Conservation (phyloP, 2,888 invertebrate species). For the Eulithis prunata region DNA sequence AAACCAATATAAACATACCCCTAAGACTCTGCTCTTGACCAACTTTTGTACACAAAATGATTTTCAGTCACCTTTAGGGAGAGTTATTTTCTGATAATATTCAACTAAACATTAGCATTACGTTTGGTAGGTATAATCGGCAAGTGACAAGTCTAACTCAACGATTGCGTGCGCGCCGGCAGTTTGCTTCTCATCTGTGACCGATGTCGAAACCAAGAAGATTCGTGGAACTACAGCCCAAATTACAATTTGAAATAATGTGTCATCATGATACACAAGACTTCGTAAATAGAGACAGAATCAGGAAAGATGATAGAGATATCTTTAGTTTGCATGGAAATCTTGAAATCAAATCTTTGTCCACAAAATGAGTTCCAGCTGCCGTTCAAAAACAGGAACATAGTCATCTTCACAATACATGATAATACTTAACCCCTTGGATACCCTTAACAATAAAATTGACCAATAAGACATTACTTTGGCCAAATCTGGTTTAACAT, state of each 20-base stretch:
- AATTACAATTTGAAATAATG: constrained; percentile 27
- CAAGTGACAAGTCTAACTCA: constrained; percentile 50
- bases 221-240: constrained; percentile 29
- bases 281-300: constrained; percentile 4
- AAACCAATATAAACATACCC: too few species aligned
- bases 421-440: not conserved
- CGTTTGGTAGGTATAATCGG: constrained; percentile 25
- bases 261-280: constrained; percentile 15
- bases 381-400: constrained; percentile 1
- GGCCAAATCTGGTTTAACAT: not conserved
- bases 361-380: not conserved
- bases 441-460: not conserved
- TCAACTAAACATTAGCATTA: constrained; percentile 26
- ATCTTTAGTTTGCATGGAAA: too few species aligned
- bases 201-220: constrained; percentile 30
- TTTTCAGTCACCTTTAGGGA: constrained; percentile 4
- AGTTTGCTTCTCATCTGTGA: constrained; percentile 39
- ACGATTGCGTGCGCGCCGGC: constrained; percentile 54
- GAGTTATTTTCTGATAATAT: constrained; percentile 17
- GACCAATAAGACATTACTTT: constrained; percentile 4
- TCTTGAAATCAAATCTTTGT: not conserved
- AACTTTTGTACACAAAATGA: not conserved
- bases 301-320: not conserved
- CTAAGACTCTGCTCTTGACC: not conserved
- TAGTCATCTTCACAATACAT: not conserved